phyloP scores from a whole-genome alignment of 2,888 invertebrate species.

The Venusia cambrica region DNA sequence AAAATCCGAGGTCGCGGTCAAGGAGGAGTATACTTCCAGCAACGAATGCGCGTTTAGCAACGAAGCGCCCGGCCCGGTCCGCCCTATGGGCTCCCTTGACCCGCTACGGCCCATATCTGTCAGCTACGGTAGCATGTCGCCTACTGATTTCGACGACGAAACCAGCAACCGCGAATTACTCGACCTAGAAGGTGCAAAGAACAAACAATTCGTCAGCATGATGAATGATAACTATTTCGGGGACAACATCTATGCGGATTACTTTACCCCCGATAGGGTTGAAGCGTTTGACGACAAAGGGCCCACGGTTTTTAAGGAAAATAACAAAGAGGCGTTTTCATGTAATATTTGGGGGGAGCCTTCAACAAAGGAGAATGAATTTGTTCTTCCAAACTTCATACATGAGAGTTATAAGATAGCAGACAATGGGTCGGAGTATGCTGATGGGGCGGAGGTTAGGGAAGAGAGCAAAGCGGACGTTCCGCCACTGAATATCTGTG shows the following conservation, averaged over 20 bases:
- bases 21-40: slow-evolving; percentile 63
- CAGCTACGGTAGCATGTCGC: slow-evolving; percentile 59
- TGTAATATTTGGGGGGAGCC: slow-evolving; percentile 62
- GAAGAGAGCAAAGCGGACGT: slow-evolving; percentile 64
- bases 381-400: slow-evolving; percentile 70
- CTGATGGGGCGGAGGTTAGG: slow-evolving; percentile 46
- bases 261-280: slow-evolving; percentile 67
- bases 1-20: slow-evolving; percentile 48
- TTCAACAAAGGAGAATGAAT: slow-evolving; percentile 65
- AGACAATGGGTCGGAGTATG: slow-evolving; percentile 58
- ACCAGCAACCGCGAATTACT: slow-evolving; percentile 64
- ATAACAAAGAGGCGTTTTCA: slow-evolving; percentile 31
- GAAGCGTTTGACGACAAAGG: slow-evolving; percentile 62
- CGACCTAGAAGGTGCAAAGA: slow-evolving; percentile 65
- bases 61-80: slow-evolving; percentile 35
- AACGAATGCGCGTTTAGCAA: slow-evolving; percentile 40
- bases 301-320: slow-evolving; percentile 51
- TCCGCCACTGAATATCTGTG: slow-evolving; percentile 85
- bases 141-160: slow-evolving; percentile 62
- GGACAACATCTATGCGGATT: slow-evolving; percentile 73
- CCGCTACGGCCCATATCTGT: slow-evolving; percentile 67
- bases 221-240: slow-evolving; percentile 76
- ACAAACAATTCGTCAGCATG: slow-evolving; percentile 71
- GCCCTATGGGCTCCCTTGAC: slow-evolving; percentile 47
- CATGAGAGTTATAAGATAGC: slow-evolving; percentile 73